A percentile compares a stretch with the other conserved stretches of the same genome.
phyloP scores from a whole-genome alignment of 2,888 invertebrate genomes.

The Acanthoscelides obtectus region DNA sequence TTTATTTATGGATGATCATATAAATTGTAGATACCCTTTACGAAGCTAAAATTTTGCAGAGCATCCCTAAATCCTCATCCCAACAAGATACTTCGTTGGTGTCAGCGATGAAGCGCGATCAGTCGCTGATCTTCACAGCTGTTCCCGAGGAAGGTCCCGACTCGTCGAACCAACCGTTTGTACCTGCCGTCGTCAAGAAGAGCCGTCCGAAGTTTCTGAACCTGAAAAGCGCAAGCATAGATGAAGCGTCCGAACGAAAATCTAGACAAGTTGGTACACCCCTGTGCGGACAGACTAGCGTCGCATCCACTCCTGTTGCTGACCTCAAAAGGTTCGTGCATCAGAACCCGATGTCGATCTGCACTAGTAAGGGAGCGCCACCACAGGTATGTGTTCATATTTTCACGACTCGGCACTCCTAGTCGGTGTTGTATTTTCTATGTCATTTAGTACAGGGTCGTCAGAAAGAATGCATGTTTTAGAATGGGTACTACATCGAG shows the following conservation, averaged over 20 bases:
- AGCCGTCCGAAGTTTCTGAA: slow-evolving; percentile 44
- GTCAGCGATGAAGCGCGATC: slow-evolving; percentile 70
- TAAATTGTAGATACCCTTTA: too few species aligned
- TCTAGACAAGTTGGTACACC: slow-evolving; percentile 33
- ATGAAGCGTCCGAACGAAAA: slow-evolving; percentile 22
- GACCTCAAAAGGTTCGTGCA: slow-evolving; percentile 65
- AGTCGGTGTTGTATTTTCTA: too few species aligned
- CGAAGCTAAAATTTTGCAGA: too few species aligned
- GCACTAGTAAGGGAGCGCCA: slow-evolving; percentile 54
- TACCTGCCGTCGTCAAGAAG: slow-evolving; percentile 26
- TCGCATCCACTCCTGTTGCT: slow-evolving; percentile 74
- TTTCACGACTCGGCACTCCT: too few species aligned
- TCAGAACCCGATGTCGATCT: slow-evolving; percentile 69
- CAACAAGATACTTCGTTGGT: slow-evolving; percentile 37
- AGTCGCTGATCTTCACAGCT: slow-evolving; percentile 75
- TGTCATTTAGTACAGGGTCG: too few species aligned
- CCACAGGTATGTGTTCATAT: background rate
- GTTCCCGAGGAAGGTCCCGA: slow-evolving; percentile 71
- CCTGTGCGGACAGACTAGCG: slow-evolving; percentile 67
- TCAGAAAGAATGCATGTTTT: too few species aligned
- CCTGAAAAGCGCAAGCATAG: slow-evolving; percentile 39
- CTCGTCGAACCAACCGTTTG: slow-evolving; percentile 21
- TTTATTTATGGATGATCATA: too few species aligned
- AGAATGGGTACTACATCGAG: too few species aligned
- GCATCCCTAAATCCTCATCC: background rate